phyloP scores from a whole-genome alignment of 1,140 invertebrate genomes.

The Homalodisca vitripennis region DNA sequence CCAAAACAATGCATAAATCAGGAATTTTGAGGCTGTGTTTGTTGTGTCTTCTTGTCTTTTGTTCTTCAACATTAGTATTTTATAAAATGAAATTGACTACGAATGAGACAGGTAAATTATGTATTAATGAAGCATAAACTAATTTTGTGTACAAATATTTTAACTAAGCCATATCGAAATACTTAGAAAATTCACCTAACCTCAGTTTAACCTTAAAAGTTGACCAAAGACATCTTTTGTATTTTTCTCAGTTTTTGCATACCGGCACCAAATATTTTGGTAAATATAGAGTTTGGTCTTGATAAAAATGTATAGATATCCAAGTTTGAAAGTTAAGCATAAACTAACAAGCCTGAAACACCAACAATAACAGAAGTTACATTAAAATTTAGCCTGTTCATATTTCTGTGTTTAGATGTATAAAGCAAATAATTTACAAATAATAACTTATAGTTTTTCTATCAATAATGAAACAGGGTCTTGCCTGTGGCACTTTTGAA shows the following conservation, averaged over 20 bases:
- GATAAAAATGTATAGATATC: too few relatives aligned
- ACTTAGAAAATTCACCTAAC: not conserved
- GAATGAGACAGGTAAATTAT: not conserved
- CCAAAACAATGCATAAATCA: not conserved
- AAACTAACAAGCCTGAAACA: too few relatives aligned
- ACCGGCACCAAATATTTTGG: not conserved
- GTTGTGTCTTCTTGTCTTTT: not conserved
- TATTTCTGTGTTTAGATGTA: too few relatives aligned
- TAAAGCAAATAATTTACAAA: too few relatives aligned
- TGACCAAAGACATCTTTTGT: not conserved
- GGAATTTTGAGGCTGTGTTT: not conserved
- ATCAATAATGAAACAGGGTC: too few relatives aligned
- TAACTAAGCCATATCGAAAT: not conserved
- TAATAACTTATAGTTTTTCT: too few relatives aligned
- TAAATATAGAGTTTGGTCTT: not conserved
- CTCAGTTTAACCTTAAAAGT: not conserved
- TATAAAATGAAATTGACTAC: not conserved
- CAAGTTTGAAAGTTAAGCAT: too few relatives aligned
- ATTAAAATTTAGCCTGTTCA: too few relatives aligned
- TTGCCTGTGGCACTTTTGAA: too few relatives aligned
- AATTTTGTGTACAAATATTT: not conserved
- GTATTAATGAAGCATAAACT: too few relatives aligned
- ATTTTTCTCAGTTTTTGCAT: not conserved
- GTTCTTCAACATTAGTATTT: not conserved
- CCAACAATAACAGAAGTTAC: too few relatives aligned